These are phyloP conservation scores for Drosophila micromelanica DNA, from an alignment of 1,140 invertebrate species.

Conservation along the genomic window DNA sequence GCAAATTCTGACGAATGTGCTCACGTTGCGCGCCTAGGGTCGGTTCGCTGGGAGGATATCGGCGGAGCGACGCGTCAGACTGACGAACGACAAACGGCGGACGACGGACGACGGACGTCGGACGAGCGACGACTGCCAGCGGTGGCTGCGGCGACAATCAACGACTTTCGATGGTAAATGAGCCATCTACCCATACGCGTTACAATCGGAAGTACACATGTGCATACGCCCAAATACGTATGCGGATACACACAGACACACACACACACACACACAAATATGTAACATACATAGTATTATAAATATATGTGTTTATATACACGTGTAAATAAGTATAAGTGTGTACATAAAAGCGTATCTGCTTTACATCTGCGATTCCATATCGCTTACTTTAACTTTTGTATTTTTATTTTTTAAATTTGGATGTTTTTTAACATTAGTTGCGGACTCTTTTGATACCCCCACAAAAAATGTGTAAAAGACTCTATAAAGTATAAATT, in stretches of 20 bases:
- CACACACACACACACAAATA: not conserved
- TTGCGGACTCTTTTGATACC: too few relatives aligned
- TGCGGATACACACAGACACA: slow-evolving; percentile 14
- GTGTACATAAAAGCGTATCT: slow-evolving; percentile 3
- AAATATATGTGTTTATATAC: slow-evolving; percentile 14
- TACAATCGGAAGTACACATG: slow-evolving; percentile 53
- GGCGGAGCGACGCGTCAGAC: slow-evolving; percentile 27
- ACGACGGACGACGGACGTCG: too few relatives aligned
- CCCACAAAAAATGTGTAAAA: too few relatives aligned
- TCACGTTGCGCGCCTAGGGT: slow-evolving; percentile 59
- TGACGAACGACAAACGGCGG: slow-evolving; percentile 42
- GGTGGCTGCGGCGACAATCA: slow-evolving; percentile 36
- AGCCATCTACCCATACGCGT: slow-evolving; percentile 68
- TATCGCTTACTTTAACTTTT: not conserved
- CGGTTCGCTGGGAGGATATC: slow-evolving; percentile 21
- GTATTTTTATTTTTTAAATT: not conserved
- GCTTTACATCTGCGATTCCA: not conserved
- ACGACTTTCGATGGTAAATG: slow-evolving; percentile 66
- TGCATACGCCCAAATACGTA: slow-evolving; percentile 35
- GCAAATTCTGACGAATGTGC: slow-evolving; percentile 82
- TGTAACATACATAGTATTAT: not conserved
- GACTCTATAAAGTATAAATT: too few relatives aligned
- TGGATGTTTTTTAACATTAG: too few relatives aligned
- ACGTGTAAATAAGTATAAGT: slow-evolving; percentile 10
- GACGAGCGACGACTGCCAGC: too few relatives aligned